Evolutionary conservation across 2,888 invertebrate species (phyloP).

Genomic region (Plemyria rubiginata): DNA sequence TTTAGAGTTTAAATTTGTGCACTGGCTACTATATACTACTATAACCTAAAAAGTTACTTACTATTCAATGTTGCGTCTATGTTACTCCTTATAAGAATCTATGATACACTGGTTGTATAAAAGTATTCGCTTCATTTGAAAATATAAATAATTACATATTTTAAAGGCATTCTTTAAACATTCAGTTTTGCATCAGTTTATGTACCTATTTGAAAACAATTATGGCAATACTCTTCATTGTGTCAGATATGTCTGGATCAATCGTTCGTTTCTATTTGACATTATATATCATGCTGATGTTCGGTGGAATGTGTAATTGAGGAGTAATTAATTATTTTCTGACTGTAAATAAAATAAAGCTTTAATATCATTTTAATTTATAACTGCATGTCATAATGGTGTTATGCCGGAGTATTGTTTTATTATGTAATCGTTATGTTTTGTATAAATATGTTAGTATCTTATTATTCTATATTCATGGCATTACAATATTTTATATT

Average conservation of each 20-base stretch:
- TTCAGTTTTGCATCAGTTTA: conserved; percentile 16
- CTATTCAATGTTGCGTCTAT: conserved; percentile 15
- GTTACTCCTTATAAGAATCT: conserved; percentile 16
- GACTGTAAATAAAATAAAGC: conserved; percentile 34
- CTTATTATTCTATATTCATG: conserved; percentile 7
- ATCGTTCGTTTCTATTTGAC: not conserved
- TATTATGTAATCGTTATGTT: conserved; percentile 25
- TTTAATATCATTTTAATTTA: conserved; percentile 34
- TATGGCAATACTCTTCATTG: not conserved
- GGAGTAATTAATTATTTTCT: conserved; percentile 7
- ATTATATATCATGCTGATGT: conserved; percentile 1
- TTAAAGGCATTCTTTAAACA: not conserved
- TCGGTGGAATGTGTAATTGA: conserved; percentile 3
- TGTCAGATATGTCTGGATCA: too few species aligned
- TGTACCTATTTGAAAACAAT: not conserved
- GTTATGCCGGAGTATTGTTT: conserved; percentile 18
- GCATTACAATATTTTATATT: conserved; percentile 23
- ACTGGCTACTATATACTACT: conserved; percentile 30
- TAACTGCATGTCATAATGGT: conserved; percentile 26
- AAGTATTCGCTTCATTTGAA: conserved; percentile 11
- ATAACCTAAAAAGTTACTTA: conserved; percentile 12
- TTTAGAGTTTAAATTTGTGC: conserved; percentile 46
- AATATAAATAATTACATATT: not conserved
- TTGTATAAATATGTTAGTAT: conserved; percentile 27
- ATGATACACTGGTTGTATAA: conserved; percentile 13